Percentiles rank a stretch among this genome's conserved stretches.
Evolutionary conservation across 2,113 vertebrate genomes (phyloP).

Genomic region (Uria lomvia): DNA sequence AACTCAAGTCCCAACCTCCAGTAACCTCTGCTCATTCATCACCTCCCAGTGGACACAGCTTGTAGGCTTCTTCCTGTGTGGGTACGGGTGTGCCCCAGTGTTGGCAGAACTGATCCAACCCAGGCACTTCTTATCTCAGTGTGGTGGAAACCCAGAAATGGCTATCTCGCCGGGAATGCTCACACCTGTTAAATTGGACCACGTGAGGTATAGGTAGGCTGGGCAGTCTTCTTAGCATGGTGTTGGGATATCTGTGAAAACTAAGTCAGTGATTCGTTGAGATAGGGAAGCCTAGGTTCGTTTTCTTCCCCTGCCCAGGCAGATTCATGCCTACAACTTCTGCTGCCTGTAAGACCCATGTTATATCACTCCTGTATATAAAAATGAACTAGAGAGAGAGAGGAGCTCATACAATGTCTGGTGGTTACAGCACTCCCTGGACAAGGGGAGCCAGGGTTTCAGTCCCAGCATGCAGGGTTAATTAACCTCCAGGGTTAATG

Average conservation of each 20-base stretch:
- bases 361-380: not conserved
- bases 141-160: not conserved
- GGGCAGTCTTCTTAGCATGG: not conserved
- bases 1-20: not conserved
- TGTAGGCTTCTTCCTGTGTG: not conserved
- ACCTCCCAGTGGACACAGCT: not conserved
- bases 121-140: not conserved
- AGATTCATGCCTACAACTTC: not conserved
- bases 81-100: not conserved
- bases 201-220: not conserved
- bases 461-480: not conserved
- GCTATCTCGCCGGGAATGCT: not conserved
- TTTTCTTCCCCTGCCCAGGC: not conserved
- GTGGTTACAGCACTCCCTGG: not conserved
- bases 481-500: not conserved
- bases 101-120: not conserved
- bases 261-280: not conserved
- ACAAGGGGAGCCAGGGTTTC: not conserved
- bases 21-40: not conserved
- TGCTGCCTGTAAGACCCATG: not conserved
- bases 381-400: not conserved
- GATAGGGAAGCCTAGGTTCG: not conserved
- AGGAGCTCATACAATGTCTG: not conserved
- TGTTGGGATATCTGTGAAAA: not conserved
- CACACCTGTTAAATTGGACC: not conserved